Evolutionary conservation across 1,140 invertebrate genomes (phyloP).

Genomic region (Papilio xuthus): DNA sequence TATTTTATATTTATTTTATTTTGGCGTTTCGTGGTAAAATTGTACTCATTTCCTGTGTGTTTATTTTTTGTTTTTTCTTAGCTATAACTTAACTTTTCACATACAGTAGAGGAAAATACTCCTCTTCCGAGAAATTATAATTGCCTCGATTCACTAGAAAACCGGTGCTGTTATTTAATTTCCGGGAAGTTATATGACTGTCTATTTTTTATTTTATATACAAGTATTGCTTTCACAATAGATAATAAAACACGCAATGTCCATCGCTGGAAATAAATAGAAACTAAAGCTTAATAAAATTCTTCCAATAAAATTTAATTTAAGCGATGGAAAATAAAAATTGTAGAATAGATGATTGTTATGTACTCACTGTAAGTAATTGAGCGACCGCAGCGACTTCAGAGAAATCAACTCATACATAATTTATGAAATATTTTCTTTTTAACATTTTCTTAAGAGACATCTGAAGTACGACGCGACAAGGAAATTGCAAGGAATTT

Average conservation of each 20-base stretch:
- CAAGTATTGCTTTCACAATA: too few species aligned
- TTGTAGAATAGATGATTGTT: neutral
- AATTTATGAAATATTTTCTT: conserved; percentile 13
- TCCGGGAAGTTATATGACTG: neutral
- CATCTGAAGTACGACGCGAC: neutral
- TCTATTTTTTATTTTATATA: neutral
- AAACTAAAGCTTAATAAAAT: neutral
- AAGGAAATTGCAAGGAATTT: neutral
- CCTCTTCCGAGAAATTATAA: neutral
- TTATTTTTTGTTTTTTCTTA: too few species aligned
- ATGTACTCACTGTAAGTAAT: too few species aligned
- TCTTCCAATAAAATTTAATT: neutral
- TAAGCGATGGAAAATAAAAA: neutral
- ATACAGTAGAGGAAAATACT: neutral
- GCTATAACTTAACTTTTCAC: too few species aligned
- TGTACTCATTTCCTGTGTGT: too few species aligned
- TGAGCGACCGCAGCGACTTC: neutral
- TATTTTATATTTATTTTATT: too few species aligned
- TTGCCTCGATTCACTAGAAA: neutral
- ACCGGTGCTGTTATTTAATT: neutral
- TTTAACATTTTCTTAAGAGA: conserved; percentile 5
- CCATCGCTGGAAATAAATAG: too few species aligned
- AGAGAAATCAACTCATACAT: conserved; percentile 16
- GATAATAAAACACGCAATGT: neutral
- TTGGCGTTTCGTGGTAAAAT: too few species aligned